Base-by-base conservation (phyloP, 2,888 invertebrate genomes). In the Ophraella communa region DNA sequence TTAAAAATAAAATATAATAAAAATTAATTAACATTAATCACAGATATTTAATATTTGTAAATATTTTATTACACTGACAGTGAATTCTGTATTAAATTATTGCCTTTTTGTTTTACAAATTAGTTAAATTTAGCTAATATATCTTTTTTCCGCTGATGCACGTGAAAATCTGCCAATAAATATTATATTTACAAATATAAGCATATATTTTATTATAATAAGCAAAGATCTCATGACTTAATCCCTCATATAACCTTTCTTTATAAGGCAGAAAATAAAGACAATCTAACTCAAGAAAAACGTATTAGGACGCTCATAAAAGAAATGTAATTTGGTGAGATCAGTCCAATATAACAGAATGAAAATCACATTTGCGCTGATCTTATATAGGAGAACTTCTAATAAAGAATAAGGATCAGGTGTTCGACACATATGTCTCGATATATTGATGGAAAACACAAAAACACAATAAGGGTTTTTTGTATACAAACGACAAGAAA, bases 251-350 rank as follows among this genome's bases (percentile, higher is more conserved):
- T 27, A 60, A 42, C 27, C 14, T n/a, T 18, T 24, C 23, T 33
- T 57, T 55, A 44, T 45, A 45, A 30, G 27, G 52, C 21, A 21
- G 39, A 51, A 53, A 54, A 57, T 53, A 23, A 20, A 62, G 55
- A 61, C 56, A 44, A 65, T 51, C 52, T 61, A 52, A 24, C 21
- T 51, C 33, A 35, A 44, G 52, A 44, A 27, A 33, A 51, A 44
- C 42, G 35, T 61, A 52, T 51, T 54, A 56, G 39, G 52, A 35
- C 33, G 17, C 39, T 58, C 57, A 65, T 62, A 61, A 62, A 62
- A 65, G 65, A 52, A 62, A 57, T 65, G 65, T 65, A 61, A 65
- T 65, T 65, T 62, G n/a, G 54, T 27, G 53, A 54, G 51, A 44
- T 52, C 58, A 53, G 52, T 65, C 33, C 65, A 65, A 65, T 21